phyloP scores from a whole-genome alignment of 2,888 invertebrate species.

The Beris morrisii region DNA sequence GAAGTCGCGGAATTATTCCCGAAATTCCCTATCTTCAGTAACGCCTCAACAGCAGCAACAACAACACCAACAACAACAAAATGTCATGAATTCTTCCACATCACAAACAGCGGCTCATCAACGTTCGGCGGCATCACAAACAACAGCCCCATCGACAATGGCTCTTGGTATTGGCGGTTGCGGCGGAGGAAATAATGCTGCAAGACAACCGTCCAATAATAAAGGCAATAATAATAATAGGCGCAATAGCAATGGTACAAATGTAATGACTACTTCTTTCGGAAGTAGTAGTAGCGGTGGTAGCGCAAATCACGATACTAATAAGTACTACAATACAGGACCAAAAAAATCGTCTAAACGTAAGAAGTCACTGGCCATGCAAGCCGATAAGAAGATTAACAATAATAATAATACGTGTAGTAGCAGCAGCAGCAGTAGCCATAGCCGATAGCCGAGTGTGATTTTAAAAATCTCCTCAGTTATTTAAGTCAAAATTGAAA shows the following conservation, averaged over 20 bases:
- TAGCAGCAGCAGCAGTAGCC: conserved; percentile 26
- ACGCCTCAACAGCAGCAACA: neutral
- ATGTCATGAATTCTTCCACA: conserved; percentile 2
- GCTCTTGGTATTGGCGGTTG: conserved; percentile 13
- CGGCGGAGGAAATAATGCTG: conserved; percentile 13
- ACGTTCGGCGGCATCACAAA: conserved; percentile 39
- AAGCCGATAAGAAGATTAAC: conserved; percentile 38
- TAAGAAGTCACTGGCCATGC: conserved; percentile 39
- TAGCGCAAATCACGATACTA: conserved; percentile 41
- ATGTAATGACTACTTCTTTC: conserved; percentile 48
- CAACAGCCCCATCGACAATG: conserved; percentile 38
- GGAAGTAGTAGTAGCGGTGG: conserved; percentile 43
- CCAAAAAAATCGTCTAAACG: conserved; percentile 41
- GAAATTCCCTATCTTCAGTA: conserved; percentile 38
- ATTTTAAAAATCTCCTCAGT: conserved; percentile 31
- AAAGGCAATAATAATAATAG: conserved; percentile 16
- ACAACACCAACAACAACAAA: neutral
- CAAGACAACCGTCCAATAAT: neutral
- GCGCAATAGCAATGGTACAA: conserved; percentile 34
- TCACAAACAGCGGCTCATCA: conserved; percentile 33
- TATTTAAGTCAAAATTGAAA: conserved; percentile 28
- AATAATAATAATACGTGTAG: conserved; percentile 24
- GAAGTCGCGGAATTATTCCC: conserved; percentile 29
- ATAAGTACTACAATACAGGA: conserved; percentile 33
- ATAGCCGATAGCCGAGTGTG: conserved; percentile 32